Percentiles rank a stretch among this genome's conserved stretches.
Conservation (phyloP, 1,140 invertebrate genomes). For the Metaphire vulgaris region DNA sequence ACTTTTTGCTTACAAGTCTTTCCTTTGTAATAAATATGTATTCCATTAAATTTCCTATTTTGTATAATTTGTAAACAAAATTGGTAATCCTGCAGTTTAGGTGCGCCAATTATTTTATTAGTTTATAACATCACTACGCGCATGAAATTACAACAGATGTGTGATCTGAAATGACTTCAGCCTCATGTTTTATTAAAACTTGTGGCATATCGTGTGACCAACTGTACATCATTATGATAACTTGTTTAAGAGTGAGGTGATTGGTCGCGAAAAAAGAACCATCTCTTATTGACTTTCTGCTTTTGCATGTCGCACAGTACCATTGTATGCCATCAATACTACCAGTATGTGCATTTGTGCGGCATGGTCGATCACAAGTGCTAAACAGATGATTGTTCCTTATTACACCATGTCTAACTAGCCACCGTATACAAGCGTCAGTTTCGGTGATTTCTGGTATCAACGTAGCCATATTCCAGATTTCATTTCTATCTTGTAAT, state of each 20-base stretch:
- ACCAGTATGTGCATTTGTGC: neutral
- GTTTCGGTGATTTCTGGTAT: too few relatives aligned
- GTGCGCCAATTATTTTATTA: too few relatives aligned
- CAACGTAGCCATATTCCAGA: too few relatives aligned
- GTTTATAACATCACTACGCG: too few relatives aligned
- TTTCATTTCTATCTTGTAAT: neutral
- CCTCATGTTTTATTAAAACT: neutral
- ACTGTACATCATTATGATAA: conserved; percentile 2
- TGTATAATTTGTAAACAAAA: too few relatives aligned
- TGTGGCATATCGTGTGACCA: conserved; percentile 3
- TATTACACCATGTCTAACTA: neutral
- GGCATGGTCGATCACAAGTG: neutral
- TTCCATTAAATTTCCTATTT: too few relatives aligned
- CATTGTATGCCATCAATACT: neutral
- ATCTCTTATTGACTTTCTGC: conserved; percentile 5
- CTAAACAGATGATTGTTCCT: neutral
- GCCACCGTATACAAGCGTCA: neutral
- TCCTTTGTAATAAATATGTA: too few relatives aligned
- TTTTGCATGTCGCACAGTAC: neutral
- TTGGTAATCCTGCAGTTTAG: too few relatives aligned
- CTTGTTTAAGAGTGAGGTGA: neutral
- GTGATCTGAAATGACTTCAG: neutral
- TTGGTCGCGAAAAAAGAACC: neutral
- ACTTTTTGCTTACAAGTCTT: too few relatives aligned
- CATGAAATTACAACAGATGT: neutral